These are phyloP conservation scores for Apocrypta bakeri DNA, from an alignment of 1,140 invertebrate species.

Conservation along the genomic window DNA sequence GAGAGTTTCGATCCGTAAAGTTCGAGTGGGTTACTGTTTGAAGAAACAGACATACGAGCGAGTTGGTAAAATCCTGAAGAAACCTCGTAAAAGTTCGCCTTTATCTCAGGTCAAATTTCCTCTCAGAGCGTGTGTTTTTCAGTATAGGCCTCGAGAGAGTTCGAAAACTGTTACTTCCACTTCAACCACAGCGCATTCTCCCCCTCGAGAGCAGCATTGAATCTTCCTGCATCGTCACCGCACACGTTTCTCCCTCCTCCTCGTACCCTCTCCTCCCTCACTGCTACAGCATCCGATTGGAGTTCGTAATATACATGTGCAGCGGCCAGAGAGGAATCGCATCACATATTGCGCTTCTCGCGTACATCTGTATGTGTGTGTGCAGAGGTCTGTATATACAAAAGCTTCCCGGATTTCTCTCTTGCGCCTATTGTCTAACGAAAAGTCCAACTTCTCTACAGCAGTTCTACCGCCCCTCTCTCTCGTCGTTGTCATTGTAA, in stretches of 20 bases:
- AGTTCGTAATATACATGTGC: too few species aligned
- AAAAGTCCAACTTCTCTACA: not conserved
- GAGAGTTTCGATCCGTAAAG: not conserved
- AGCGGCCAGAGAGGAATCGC: too few species aligned
- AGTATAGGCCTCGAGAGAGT: too few species aligned
- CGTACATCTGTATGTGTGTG: too few species aligned
- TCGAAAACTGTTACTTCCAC: not conserved
- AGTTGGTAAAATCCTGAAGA: too few species aligned
- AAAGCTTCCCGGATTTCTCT: not conserved
- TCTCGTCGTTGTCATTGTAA: not conserved
- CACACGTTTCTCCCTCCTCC: not conserved
- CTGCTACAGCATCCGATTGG: not conserved
- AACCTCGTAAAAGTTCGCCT: not conserved
- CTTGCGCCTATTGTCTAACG: not conserved
- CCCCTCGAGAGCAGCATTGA: not conserved
- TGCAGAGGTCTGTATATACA: not conserved
- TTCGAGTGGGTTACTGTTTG: not conserved
- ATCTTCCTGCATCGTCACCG: not conserved
- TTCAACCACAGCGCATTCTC: not conserved
- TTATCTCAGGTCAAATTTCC: not conserved
- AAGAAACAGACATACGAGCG: too few species aligned
- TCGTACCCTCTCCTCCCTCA: too few species aligned
- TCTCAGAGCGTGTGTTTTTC: too few species aligned
- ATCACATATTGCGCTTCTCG: too few species aligned
- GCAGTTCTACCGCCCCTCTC: not conserved